Evolutionary conservation across 2,797 vertebrate genomes (phyloP).

Genomic region (Pseudotriccus pelzelni): DNA sequence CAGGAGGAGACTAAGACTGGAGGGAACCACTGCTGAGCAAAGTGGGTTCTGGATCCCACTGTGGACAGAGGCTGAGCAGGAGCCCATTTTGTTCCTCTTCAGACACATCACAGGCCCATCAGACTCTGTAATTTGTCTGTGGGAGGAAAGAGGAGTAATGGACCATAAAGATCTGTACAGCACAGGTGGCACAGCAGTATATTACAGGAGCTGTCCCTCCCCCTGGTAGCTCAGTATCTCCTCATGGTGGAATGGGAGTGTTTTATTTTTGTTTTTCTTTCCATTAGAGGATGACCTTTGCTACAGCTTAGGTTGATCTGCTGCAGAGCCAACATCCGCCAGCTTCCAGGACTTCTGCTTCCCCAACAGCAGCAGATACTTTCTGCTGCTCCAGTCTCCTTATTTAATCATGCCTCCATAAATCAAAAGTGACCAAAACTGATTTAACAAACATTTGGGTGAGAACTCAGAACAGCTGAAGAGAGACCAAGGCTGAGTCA

Average conservation of each 20-base stretch:
- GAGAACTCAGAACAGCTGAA: slow-evolving; percentile 32
- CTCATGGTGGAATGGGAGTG: neutral
- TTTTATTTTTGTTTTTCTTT: slow-evolving; percentile 65
- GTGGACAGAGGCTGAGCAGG: neutral
- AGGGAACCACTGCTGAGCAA: accelerated
- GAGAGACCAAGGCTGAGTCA: slow-evolving; percentile 24
- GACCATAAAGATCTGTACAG: neutral
- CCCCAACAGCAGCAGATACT: neutral
- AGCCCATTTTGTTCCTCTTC: neutral
- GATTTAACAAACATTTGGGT: slow-evolving; percentile 38
- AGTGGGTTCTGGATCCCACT: neutral
- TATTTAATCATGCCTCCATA: slow-evolving; percentile 32
- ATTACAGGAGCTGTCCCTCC: slow-evolving; percentile 10
- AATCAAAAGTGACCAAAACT: slow-evolving; percentile 33
- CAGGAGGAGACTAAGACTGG: neutral
- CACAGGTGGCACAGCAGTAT: neutral
- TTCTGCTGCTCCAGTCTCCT: neutral
- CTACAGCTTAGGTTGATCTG: neutral
- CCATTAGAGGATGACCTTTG: slow-evolving; percentile 57
- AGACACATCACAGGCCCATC: neutral
- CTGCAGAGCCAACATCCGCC: slow-evolving; percentile 14
- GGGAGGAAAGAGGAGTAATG: slow-evolving; percentile 13
- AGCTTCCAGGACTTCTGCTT: neutral
- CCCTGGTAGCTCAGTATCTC: slow-evolving; percentile 41
- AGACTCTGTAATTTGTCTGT: neutral